Evolutionary conservation across 1,140 invertebrate species (phyloP).

Genomic region (Dendroctonus valens): DNA sequence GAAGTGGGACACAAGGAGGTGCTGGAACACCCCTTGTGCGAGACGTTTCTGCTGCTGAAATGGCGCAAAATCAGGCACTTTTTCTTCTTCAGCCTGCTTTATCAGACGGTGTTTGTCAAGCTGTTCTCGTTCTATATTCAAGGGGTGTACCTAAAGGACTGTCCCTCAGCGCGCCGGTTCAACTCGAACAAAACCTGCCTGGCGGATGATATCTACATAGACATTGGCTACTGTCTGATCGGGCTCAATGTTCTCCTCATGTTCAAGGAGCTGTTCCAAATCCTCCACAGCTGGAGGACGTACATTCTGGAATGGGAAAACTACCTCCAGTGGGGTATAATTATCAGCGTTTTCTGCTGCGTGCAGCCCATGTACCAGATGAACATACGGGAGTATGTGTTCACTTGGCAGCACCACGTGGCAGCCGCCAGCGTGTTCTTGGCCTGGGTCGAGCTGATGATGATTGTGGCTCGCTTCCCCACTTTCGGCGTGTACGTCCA

Average conservation of each 20-base stretch:
- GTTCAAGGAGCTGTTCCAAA: slow-evolving; percentile 72
- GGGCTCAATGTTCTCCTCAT: slow-evolving; percentile 62
- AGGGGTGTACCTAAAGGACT: slow-evolving; percentile 55
- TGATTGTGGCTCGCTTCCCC: slow-evolving; percentile 80
- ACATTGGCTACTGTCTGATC: slow-evolving; percentile 60
- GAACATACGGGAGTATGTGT: slow-evolving; percentile 49
- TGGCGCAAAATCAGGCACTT: slow-evolving; percentile 82
- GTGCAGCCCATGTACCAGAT: slow-evolving; percentile 52
- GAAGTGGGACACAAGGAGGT: slow-evolving; percentile 74
- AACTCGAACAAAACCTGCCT: slow-evolving; percentile 42
- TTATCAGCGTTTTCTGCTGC: slow-evolving; percentile 64
- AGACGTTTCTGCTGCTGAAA: slow-evolving; percentile 78
- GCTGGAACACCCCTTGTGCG: slow-evolving; percentile 76
- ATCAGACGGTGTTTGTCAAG: slow-evolving; percentile 72
- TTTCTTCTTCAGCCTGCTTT: slow-evolving; percentile 75
- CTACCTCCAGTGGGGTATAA: slow-evolving; percentile 76
- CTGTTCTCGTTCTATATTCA: slow-evolving; percentile 70
- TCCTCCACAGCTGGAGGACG: slow-evolving; percentile 63
- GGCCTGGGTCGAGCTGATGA: slow-evolving; percentile 78
- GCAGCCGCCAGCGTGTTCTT: slow-evolving; percentile 75
- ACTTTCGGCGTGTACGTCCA: slow-evolving; percentile 82
- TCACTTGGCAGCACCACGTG: slow-evolving; percentile 73
- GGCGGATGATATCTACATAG: slow-evolving; percentile 51
- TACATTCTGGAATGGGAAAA: slow-evolving; percentile 82
- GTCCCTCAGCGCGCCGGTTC: slow-evolving; percentile 26